Base-by-base conservation (phyloP, 2,113 vertebrate species). In the Colius striatus region DNA sequence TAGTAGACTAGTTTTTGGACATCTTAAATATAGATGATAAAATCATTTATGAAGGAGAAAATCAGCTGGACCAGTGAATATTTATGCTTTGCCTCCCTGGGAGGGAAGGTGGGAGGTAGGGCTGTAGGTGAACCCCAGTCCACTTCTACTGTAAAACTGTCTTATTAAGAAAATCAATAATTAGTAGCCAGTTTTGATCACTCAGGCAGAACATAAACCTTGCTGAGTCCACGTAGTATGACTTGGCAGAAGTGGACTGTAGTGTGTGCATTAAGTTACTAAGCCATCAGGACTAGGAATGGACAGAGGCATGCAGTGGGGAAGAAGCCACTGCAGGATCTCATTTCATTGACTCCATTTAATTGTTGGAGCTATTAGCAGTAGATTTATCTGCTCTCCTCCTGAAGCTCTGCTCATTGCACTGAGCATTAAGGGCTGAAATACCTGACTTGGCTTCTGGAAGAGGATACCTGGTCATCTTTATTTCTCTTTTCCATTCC, bases 401-500 rank as follows among this genome's bases (percentile, higher is more conserved):
- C 18, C 1, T 54, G 25, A n/a, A 86, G 17, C 67, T 94, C 43
- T 78, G 76, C 89, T 94, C 36, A 4, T 78, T 29, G 26, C 79
- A 34, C 80, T 60, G 72, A 48, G 21, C 83, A 41, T 89, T 82
- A 27, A 55, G 68, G 89, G 43, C 68, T 95, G 74, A 41, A 84
- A 20, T 72, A 72, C 50, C 77, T 91, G 34, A 76, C 47, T 75
- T 3, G 13, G 91, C 90, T 95, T 90, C 83, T 86, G 66, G 47
- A 74, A 57, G 48, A 92, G 80, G 76, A 50, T 18, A 32, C 65
- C 82, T 86, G 54, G 30, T 95, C 95, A 96, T 94, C 83, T 96
- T 95, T 92, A 67, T 95, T 95, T 96, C 15, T 89, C 45, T 95
- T 96, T 96, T 95, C 92, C 94, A 96, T 97, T 92, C 48, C 85